Base-by-base conservation (phyloP, 2,797 vertebrate species). In the Lacerta viridis region DNA sequence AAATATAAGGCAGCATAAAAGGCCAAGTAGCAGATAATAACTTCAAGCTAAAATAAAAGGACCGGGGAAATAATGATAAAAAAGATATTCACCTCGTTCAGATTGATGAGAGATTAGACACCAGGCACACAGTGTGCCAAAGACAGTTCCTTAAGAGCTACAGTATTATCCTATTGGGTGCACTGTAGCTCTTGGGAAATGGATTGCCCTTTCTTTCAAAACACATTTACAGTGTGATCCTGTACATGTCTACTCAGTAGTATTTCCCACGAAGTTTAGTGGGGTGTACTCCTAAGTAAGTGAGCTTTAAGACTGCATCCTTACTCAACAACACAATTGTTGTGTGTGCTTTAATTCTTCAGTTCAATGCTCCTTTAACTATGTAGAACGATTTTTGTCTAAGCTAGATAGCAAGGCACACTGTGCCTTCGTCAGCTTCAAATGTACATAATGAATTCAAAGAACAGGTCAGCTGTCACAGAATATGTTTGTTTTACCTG, bases 381-480 rank as follows among this genome's bases (percentile, higher is more conserved):
- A 27, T 17, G 15, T 61, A 71, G 29, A 74, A 84, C 68, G 5
- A 84, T 79, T 55, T 59, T 80, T 78, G 36, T 88, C 83, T 80
- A 2, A 46, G 64, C 36, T 46, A 59, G 39, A 72, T 29, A 84
- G 50, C 64, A 61, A 75, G n/a, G 75, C 75, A 18, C 1, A 10
- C 23, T 74, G 82, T 68, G 85, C 75, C 5, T 69, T 87, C 55
- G 61, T 2, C 36, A 1, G 1, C 13, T 85, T 41, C 81, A 66
- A 1, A 29, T 10, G 23, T 1, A 59, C 3, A 1, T 55, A 66
- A 29, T 1, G 41, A 83, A 78, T n/a, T 72, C 36, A 66, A 72
- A 85, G 86, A 55, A 36, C 13, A 78, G 83, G 84, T 75, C 85
- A 92, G 72, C 80, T 23, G 85, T 92, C 93, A 92, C 91, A 84